Evolutionary conservation across 2,888 invertebrate species (phyloP).

Genomic region (Caenorhabditis uteleia): DNA sequence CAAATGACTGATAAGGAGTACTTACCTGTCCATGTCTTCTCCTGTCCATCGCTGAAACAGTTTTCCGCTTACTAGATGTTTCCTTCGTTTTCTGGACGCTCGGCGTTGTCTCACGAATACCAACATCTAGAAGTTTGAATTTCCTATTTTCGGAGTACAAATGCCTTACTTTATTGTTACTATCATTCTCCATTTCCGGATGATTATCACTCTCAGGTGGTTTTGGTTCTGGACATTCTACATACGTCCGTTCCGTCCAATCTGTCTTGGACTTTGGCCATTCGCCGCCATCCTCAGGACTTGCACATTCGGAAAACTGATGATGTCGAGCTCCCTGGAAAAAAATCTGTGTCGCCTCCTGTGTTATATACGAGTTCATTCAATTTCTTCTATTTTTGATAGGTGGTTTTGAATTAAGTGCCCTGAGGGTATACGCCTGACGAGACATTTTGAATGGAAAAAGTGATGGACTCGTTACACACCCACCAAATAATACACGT

Average conservation of each 20-base stretch:
- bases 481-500: constrained; percentile 6
- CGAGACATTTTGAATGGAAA: constrained; percentile 18
- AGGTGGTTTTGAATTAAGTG: constrained; percentile 23
- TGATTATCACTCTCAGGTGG: constrained; percentile 47
- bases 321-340: constrained; percentile 44
- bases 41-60: constrained; percentile 66
- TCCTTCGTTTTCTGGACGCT: constrained; percentile 49
- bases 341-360: background rate
- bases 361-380: background rate
- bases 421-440: constrained; percentile 32
- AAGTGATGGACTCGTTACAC: constrained; percentile 4
- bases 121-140: constrained; percentile 45
- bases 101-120: constrained; percentile 46
- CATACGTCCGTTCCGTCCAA: constrained; percentile 56
- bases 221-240: constrained; percentile 58
- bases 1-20: no score
- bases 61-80: constrained; percentile 55
- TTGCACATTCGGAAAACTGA: constrained; percentile 47
- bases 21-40: constrained; percentile 65
- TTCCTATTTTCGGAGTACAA: background rate
- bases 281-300: constrained; percentile 47
- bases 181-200: constrained; percentile 49
- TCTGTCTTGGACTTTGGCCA: constrained; percentile 34
- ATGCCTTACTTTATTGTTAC: constrained; percentile 46
- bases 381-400: no score